Evolutionary conservation across 2,888 invertebrate genomes (phyloP).

Genomic region (Sycophila texana): DNA sequence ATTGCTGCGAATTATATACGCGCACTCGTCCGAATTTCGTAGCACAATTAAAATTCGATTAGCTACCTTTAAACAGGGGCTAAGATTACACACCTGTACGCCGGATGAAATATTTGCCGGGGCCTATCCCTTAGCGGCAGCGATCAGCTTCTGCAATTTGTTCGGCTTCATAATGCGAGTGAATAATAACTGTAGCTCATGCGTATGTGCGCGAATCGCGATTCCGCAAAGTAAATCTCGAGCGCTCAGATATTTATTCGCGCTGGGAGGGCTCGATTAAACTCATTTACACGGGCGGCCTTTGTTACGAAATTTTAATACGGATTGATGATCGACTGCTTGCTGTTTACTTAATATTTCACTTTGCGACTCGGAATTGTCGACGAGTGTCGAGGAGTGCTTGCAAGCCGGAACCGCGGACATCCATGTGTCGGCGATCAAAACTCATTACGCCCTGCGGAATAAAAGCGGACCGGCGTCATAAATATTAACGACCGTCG

Average conservation of each 20-base stretch:
- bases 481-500: conserved; percentile 46
- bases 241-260: conserved; percentile 12
- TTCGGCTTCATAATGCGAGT: conserved; percentile 2
- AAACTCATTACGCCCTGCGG: not conserved
- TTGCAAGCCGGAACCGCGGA: not conserved
- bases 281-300: conserved; percentile 11
- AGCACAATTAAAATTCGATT: conserved; percentile 51
- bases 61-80: conserved; percentile 37
- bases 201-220: not conserved
- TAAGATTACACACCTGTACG: conserved; percentile 26
- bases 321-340: conserved; percentile 21
- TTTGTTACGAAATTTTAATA: conserved; percentile 16
- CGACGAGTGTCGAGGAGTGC: conserved; percentile 6
- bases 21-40: conserved; percentile 35
- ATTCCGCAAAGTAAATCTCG: conserved; percentile 9
- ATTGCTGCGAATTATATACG: conserved; percentile 50
- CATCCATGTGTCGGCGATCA: conserved; percentile 43
- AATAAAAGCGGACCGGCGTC: conserved; percentile 36
- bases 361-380: not conserved
- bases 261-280: not conserved
- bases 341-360: conserved; percentile 26
- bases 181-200: conserved; percentile 11
- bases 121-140: conserved; percentile 1
- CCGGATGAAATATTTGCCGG: conserved; percentile 40
- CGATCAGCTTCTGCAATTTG: conserved; percentile 16